These are phyloP conservation scores for Hyposoter didymator DNA, from an alignment of 2,888 invertebrate species.

Conservation along the genomic window DNA sequence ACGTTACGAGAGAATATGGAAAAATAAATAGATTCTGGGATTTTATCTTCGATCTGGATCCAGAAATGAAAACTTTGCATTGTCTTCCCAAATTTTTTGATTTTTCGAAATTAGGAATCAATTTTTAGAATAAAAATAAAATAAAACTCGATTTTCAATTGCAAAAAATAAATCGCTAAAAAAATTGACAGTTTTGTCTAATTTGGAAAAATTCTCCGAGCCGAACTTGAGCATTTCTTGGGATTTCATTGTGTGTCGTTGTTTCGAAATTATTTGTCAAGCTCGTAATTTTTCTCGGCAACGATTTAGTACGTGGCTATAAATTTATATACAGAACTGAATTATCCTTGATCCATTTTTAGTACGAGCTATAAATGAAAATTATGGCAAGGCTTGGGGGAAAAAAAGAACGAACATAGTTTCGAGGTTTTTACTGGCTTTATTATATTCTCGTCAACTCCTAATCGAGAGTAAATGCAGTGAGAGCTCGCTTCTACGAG, in stretches of 20 bases:
- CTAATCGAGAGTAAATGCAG: slow-evolving; percentile 48
- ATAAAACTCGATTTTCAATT: background rate
- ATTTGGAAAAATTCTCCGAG: slow-evolving; percentile 11
- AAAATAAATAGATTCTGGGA: background rate
- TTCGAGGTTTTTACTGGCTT: slow-evolving; percentile 23
- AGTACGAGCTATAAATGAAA: background rate
- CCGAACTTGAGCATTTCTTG: slow-evolving; percentile 1
- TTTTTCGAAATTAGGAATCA: background rate
- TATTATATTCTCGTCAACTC: slow-evolving; percentile 24
- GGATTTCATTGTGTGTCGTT: slow-evolving; percentile 34
- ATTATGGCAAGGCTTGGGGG: background rate
- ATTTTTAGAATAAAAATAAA: background rate
- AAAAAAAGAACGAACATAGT: background rate
- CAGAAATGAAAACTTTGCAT: background rate
- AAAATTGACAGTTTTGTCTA: too few species aligned
- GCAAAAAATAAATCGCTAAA: background rate
- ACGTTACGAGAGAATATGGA: background rate
- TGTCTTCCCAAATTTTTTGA: background rate
- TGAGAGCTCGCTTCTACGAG: slow-evolving; percentile 41
- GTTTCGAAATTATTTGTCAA: slow-evolving; percentile 6
- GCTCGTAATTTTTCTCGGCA: slow-evolving; percentile 7
- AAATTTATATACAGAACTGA: background rate
- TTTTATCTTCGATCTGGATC: background rate
- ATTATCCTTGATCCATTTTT: background rate
- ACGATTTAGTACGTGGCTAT: background rate